A percentile compares a stretch with the other conserved stretches of the same genome.
phyloP scores from a whole-genome alignment of 2,888 invertebrate genomes.

The Epinotia ramella region DNA sequence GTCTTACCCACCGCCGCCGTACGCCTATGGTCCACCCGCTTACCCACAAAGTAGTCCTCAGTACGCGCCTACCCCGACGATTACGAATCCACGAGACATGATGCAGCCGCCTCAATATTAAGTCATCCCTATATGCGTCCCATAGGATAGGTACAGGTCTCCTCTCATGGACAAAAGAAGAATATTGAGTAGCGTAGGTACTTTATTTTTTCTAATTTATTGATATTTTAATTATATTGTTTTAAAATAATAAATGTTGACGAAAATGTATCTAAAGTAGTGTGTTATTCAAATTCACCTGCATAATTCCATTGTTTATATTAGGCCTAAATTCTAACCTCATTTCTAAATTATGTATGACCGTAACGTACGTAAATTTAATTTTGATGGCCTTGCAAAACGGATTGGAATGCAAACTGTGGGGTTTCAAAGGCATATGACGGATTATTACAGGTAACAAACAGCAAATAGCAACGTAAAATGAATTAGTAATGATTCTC shows the following conservation, averaged over 20 bases:
- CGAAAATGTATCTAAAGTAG: not conserved
- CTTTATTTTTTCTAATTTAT: conserved; percentile 10
- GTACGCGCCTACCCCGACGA: conserved; percentile 26
- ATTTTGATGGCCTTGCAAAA: conserved; percentile 17
- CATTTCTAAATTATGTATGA: not conserved
- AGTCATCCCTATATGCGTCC: not conserved
- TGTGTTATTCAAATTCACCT: conserved; percentile 6
- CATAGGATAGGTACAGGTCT: not conserved
- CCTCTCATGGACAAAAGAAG: not conserved
- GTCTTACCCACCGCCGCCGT: conserved; percentile 28
- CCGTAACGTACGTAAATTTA: not conserved
- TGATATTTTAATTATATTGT: not conserved
- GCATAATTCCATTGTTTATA: conserved; percentile 5
- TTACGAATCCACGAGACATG: conserved; percentile 36
- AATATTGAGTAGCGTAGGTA: not conserved
- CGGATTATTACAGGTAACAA: conserved; percentile 2
- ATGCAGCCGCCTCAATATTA: conserved; percentile 31
- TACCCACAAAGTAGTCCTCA: conserved; percentile 25
- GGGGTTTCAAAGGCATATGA: not conserved
- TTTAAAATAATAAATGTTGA: conserved; percentile 17
- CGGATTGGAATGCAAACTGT: not conserved
- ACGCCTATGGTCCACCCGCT: conserved; percentile 39
- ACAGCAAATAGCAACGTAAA: not conserved
- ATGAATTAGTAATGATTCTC: not conserved
- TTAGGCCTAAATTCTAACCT: conserved; percentile 9